These are phyloP conservation scores for Eristalis pertinax DNA, from an alignment of 2,888 invertebrate genomes.

Conservation along the genomic window DNA sequence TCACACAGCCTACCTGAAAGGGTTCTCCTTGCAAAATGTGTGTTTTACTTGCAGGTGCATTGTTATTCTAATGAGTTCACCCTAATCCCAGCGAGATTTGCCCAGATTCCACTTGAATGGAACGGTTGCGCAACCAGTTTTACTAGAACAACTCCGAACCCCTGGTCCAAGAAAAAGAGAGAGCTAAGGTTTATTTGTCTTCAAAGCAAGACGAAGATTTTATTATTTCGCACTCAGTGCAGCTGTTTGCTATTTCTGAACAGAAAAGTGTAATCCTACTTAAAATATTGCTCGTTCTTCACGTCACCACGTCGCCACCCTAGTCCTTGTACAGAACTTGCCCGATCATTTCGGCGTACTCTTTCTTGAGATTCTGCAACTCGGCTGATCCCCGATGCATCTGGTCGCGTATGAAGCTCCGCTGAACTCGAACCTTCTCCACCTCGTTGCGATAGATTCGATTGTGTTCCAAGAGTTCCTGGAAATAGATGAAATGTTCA, in stretches of 20 bases:
- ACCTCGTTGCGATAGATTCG: slow-evolving; percentile 47
- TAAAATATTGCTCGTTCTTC: neutral
- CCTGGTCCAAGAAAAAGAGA: slow-evolving; percentile 4
- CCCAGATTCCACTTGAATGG: neutral
- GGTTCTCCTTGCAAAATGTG: neutral
- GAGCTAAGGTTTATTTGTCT: slow-evolving; percentile 4
- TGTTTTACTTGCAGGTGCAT: slow-evolving; percentile 17
- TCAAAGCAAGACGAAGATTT: slow-evolving; percentile 17
- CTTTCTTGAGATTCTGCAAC: slow-evolving; percentile 41
- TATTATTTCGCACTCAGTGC: slow-evolving; percentile 34
- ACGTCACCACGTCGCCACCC: neutral
- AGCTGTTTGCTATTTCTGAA: neutral
- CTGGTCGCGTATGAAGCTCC: slow-evolving; percentile 54
- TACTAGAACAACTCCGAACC: neutral
- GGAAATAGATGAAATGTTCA: neutral
- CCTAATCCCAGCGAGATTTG: neutral
- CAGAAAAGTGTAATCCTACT: slow-evolving; percentile 35
- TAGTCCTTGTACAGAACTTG: slow-evolving; percentile 47
- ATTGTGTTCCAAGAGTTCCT: slow-evolving; percentile 56
- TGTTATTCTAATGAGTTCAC: slow-evolving; percentile 16
- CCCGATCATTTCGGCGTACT: slow-evolving; percentile 43
- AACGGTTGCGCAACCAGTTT: neutral
- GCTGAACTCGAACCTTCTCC: slow-evolving; percentile 26
- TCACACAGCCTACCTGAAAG: neutral
- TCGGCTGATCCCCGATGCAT: slow-evolving; percentile 53